Base-by-base conservation (phyloP, 2,888 invertebrate species). In the Galerucella calmariensis region DNA sequence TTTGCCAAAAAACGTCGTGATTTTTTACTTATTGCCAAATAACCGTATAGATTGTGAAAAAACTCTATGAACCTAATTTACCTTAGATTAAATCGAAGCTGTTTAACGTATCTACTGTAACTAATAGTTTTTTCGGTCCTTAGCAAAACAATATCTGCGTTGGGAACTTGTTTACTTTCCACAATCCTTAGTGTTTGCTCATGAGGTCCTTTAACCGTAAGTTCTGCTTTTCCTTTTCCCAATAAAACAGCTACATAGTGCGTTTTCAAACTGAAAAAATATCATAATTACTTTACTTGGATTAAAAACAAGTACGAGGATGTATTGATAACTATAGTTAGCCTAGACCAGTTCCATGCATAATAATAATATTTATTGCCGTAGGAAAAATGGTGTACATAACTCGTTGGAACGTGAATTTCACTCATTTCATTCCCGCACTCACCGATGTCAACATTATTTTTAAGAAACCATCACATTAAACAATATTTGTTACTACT, bases 111-210 rank as follows among this genome's bases (percentile, higher is more conserved):
- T 84, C 91, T 89, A 0, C 91, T 91, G 79, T 92, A 90, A 44
- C 88, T 87, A 2, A 91, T 90, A 0, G 90, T 88, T 66, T 87
- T 81, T 76, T 90, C 90, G 74, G 95, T 86, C 83, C 92, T 92
- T 67, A 95, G 86, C 35, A 96, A 84, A 4, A 90, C 84, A 0
- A 92, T 89, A 84, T 92, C 91, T 16, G 91, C 91, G 44, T 88
- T 87, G 48, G 90, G 88, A 14, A 94, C 85, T 2, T 85, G 84
- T 78, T 90, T 90, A 6, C 91, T 89, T 46, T 90, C 90, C 77
- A 92, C 90, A 4, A 95, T 89, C 72, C 89, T 87, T 46, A 90
- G 88, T n/a, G 91, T 89, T 88, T 94, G 92, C 84, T 95, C 94
- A 83, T 92, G 90, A 5, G 93, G 92, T 58, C 94, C 92, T 75